These are phyloP conservation scores for Botia almorhae DNA, from an alignment of 2,797 vertebrate species.

Conservation along the genomic window DNA sequence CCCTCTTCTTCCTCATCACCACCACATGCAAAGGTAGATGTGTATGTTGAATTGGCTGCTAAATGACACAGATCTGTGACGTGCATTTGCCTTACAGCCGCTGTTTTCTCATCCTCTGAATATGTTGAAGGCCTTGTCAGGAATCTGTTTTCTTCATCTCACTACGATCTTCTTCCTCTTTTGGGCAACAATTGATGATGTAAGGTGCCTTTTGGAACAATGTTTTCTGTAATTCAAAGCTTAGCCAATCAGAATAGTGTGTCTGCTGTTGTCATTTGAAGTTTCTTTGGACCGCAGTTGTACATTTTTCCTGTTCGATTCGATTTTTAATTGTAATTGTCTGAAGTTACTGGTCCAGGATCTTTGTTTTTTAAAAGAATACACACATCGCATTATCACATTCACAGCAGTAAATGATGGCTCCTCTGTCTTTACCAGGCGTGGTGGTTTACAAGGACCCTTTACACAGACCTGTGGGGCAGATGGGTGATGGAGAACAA, in stretches of 20 bases:
- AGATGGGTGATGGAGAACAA: slow-evolving; percentile 65
- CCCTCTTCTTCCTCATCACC: not conserved
- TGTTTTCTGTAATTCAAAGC: not conserved
- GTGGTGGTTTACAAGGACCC: slow-evolving; percentile 74
- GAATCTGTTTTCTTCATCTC: slow-evolving; percentile 89
- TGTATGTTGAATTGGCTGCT: not conserved
- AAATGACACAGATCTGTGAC: not conserved
- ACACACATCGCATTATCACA: too few species aligned
- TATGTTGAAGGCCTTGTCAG: slow-evolving; percentile 91
- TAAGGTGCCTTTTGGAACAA: slow-evolving; percentile 76
- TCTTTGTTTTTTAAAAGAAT: too few species aligned
- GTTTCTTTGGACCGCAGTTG: too few species aligned
- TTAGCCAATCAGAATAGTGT: not conserved
- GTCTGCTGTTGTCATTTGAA: too few species aligned
- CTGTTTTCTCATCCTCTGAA: slow-evolving; percentile 57
- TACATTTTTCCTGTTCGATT: too few species aligned
- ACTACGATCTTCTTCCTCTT: slow-evolving; percentile 90
- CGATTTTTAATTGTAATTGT: too few species aligned
- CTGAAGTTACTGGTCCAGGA: too few species aligned
- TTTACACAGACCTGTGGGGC: slow-evolving; percentile 80
- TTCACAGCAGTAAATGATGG: not conserved
- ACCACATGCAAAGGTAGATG: not conserved
- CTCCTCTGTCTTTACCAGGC: slow-evolving; percentile 66
- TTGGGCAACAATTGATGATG: slow-evolving; percentile 91
- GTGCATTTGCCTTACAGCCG: slow-evolving; percentile 24